Evolutionary conservation across 2,888 invertebrate species (phyloP).

Genomic region (Stictocephala bisonia): DNA sequence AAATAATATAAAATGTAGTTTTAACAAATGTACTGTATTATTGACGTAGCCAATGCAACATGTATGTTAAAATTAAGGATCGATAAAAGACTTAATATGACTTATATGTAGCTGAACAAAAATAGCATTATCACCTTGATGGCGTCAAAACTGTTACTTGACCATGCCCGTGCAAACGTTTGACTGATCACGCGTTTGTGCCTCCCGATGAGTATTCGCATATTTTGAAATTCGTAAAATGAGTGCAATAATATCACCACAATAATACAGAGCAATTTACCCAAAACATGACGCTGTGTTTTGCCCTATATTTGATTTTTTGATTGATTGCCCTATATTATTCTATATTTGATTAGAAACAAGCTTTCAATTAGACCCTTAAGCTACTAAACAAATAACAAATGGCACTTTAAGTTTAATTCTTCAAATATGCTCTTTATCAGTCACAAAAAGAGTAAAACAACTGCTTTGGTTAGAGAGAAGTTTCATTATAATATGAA

Average conservation of each 20-base stretch:
- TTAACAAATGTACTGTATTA: too few species aligned
- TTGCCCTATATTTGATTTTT: constrained; percentile 20
- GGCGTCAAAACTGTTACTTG: constrained; percentile 25
- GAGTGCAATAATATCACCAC: constrained; percentile 47
- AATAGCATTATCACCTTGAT: constrained; percentile 36
- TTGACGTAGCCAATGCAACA: too few species aligned
- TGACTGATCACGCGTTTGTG: constrained; percentile 51
- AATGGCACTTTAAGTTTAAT: constrained; percentile 48
- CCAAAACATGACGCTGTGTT: constrained; percentile 42
- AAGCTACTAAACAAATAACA: constrained; percentile 29
- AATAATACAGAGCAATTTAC: constrained; percentile 48
- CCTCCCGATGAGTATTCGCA: constrained; percentile 52
- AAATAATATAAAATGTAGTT: too few species aligned
- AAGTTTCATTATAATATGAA: constrained; percentile 11
- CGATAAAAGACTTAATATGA: too few species aligned
- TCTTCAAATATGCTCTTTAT: constrained; percentile 22
- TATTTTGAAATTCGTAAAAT: constrained; percentile 50
- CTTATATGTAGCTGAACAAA: too few species aligned
- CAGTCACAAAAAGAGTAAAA: constrained; percentile 1
- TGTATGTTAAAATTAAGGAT: too few species aligned
- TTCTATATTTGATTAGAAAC: constrained; percentile 35
- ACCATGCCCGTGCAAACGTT: constrained; percentile 36
- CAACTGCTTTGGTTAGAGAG: constrained; percentile 12
- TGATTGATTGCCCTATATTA: too few species aligned
- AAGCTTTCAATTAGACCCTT: constrained; percentile 6